phyloP scores from a whole-genome alignment of 2,797 vertebrate species.

The Rousettus madagascariensis region DNA sequence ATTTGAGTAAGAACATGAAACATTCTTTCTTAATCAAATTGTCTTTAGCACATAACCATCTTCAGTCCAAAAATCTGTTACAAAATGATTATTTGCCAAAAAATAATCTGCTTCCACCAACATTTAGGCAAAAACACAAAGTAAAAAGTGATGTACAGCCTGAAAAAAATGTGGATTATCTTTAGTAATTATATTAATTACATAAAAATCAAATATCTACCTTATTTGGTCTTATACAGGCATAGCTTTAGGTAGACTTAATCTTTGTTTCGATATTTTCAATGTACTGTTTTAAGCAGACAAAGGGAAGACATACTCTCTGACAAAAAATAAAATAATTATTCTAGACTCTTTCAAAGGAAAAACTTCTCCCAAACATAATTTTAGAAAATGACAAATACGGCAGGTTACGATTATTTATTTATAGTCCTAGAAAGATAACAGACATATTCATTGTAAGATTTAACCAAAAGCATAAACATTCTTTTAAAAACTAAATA shows the following conservation, averaged over 20 bases:
- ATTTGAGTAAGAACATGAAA: constrained; percentile 29
- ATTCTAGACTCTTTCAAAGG: constrained; percentile 6
- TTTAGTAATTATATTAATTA: background rate
- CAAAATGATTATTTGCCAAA: constrained; percentile 38
- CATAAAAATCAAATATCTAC: background rate
- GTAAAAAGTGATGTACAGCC: background rate
- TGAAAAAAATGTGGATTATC: background rate
- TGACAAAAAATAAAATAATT: constrained; percentile 24
- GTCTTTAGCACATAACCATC: background rate
- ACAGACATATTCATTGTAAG: constrained; percentile 9
- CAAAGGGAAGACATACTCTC: background rate
- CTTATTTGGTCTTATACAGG: background rate
- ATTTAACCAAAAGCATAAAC: constrained; percentile 42
- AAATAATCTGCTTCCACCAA: background rate
- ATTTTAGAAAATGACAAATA: constrained; percentile 44
- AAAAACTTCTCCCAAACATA: background rate
- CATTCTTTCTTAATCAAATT: background rate
- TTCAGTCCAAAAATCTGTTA: constrained; percentile 2
- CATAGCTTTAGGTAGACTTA: background rate
- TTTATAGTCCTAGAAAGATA: background rate
- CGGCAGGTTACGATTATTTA: background rate
- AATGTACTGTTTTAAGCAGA: background rate
- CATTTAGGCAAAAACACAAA: background rate
- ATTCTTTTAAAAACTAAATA: constrained; percentile 16
- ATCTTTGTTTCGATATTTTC: background rate